Percentiles rank a stretch among this genome's conserved stretches.
These are phyloP conservation scores for human DNA, from an alignment of 2,113 vertebrate genomes.

Conservation along the genomic window DNA sequence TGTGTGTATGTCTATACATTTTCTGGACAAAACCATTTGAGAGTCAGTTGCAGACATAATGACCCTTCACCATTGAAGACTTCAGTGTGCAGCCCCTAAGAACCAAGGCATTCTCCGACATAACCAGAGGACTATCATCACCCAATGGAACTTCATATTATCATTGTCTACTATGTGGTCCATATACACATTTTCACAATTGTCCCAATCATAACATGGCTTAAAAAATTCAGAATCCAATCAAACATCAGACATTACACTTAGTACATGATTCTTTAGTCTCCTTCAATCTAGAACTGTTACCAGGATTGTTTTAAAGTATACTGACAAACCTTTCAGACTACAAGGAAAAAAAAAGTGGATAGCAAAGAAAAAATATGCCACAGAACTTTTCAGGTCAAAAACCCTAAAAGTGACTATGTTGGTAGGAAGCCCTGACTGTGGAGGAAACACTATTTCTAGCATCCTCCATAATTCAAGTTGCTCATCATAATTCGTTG, in stretches of 20 bases:
- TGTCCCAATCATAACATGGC: neutral
- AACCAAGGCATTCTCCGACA: neutral
- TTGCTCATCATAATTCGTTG: neutral
- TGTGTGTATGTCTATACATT: neutral
- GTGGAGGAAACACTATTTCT: neutral
- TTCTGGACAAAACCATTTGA: neutral
- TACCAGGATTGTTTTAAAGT: neutral
- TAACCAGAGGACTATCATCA: neutral
- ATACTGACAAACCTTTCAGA: neutral
- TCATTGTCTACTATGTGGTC: neutral
- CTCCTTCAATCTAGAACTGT: neutral
- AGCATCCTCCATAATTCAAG: neutral
- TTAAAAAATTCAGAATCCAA: neutral
- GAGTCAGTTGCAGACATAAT: neutral
- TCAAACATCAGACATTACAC: neutral
- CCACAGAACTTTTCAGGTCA: neutral
- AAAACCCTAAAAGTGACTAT: neutral
- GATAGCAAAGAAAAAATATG: neutral
- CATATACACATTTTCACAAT: neutral
- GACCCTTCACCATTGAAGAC: neutral
- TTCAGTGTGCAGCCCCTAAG: neutral
- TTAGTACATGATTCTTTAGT: neutral
- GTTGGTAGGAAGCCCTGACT: neutral
- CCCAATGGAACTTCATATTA: neutral
- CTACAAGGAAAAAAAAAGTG: neutral